Base-by-base conservation (phyloP, 2,113 vertebrate species). In the Sinocyclocheilus rhinocerous region DNA sequence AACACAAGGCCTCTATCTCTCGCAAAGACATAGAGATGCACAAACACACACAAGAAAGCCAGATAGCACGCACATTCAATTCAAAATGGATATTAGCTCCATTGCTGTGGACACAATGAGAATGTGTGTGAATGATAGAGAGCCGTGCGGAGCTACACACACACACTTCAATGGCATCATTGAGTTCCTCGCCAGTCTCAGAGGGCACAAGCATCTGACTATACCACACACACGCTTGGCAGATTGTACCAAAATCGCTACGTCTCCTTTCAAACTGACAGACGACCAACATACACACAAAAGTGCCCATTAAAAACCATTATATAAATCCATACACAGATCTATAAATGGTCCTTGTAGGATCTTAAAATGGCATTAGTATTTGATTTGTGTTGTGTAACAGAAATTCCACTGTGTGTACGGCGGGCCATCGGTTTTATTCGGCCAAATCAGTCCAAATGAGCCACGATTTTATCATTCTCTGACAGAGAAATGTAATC, bases 81-180 rank as follows among this genome's bases (percentile, higher is more conserved):
- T 16, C n/a, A 67, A 81, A 36, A 52, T 52, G 65, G 42, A 82
- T 22, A 81, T 82, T 0, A 10, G 45, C 81, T 52, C 18, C 29
- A 45, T 81, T 7, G 42, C 39, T 67, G 39, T 48, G 39, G 18
- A 81, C 3, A 33, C 63, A 52, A 36, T 82, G 63, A 33, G 18
- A 83, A 36, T 42, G 69, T 73, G 69, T 73, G 26, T 83, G 4
- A 70, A 52, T 75, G 81, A 29, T 45, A 33, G 24, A 52, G 81
- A 73, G 70, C 20, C 1, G 20, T 73, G 20, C 9, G 2, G 69
- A 42, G 48, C 42, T 24, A 39, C 50, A 82, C 78, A 36, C 78
- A 36, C 82, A 36, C 82, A 57, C 82, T 73, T 84, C 82, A 75
- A 84, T 84, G 82, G 69, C 82, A 73, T 84, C 50, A 84, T 55